Base-by-base conservation (phyloP, 2,797 vertebrate genomes). In the Choloepus didactylus region DNA sequence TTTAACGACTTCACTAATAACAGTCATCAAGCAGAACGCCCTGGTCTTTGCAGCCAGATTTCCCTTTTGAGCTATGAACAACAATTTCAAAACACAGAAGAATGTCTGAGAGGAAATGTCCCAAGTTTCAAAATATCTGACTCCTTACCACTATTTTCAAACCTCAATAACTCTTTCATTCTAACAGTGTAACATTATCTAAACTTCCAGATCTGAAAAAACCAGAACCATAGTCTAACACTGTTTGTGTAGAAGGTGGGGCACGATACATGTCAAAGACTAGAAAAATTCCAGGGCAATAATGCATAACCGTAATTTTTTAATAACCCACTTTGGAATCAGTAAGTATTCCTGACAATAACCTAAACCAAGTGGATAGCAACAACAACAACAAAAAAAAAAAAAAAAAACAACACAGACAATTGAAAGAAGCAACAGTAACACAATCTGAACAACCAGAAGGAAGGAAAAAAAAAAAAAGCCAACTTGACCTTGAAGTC, bases 131-230 rank as follows among this genome's bases (percentile, higher is more conserved):
- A 83, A 89, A 89, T 84, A 21, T 31, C 62, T 84, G 41, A 41
- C 70, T 51, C 38, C 31, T 66, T 21, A 35, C 49, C 44, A 56
- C 46, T 54, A 54, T 76, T 76, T 44, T 31, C 41, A 94, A 85
- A 69, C 44, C 81, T 95, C n/a, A 70, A 6, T 38, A 56, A 83
- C 29, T 51, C 35, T 72, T 66, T 89, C 62, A 72, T 59, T 76
- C 89, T 79, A 84, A 67, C 3, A n/a, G 46, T 38, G 7, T 54
- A 82, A 81, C 5, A 16, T 62, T n/a, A 76, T 44, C 70, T 59
- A 66, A 95, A 92, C 85, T 62, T 64, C 44, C 35, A 80, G 60
- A 56, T 64, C 69, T 93, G 62, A 77, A 87, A 44, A 83, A 87
- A 3, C 18, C 41, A 67, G 62, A 84, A 44, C 38, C 29, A 56